A percentile compares a stretch with the other conserved stretches of the same genome.
Evolutionary conservation across 2,888 invertebrate species (phyloP).

Genomic region (Parnassius mnemosyne): DNA sequence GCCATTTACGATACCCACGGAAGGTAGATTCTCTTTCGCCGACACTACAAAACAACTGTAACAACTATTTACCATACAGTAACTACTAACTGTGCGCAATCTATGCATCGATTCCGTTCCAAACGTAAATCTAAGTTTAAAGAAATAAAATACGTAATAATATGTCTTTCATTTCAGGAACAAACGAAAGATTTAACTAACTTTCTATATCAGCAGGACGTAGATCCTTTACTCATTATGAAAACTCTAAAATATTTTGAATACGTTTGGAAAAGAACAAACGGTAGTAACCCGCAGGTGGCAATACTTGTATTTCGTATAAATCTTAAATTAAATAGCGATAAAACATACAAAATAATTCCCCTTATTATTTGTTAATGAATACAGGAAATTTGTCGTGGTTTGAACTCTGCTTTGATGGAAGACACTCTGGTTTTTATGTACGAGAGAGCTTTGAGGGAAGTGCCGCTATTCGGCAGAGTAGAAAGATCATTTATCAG

Average conservation of each 20-base stretch:
- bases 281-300: slow-evolving; percentile 73
- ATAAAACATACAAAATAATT: neutral
- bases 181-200: slow-evolving; percentile 68
- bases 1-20: too few relatives aligned
- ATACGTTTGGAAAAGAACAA: slow-evolving; percentile 77
- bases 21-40: too few relatives aligned
- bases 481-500: slow-evolving; percentile 78
- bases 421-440: slow-evolving; percentile 77
- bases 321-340: too few relatives aligned
- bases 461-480: slow-evolving; percentile 77
- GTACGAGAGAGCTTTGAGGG: slow-evolving; percentile 73
- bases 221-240: slow-evolving; percentile 59
- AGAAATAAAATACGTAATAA: too few relatives aligned
- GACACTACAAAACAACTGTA: too few relatives aligned
- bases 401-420: slow-evolving; percentile 75
- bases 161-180: slow-evolving; percentile 49
- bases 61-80: too few relatives aligned
- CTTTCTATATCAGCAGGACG: slow-evolving; percentile 70
- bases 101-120: too few relatives aligned
- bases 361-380: neutral
- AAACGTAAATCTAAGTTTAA: too few relatives aligned
- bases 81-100: too few relatives aligned
- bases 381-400: slow-evolving; percentile 65
- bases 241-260: slow-evolving; percentile 75
- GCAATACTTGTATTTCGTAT: neutral